Percentiles rank a stretch among this genome's conserved stretches.
These are phyloP conservation scores for Knipowitschia caucasica DNA, from an alignment of 2,797 vertebrate genomes.

Conservation along the genomic window DNA sequence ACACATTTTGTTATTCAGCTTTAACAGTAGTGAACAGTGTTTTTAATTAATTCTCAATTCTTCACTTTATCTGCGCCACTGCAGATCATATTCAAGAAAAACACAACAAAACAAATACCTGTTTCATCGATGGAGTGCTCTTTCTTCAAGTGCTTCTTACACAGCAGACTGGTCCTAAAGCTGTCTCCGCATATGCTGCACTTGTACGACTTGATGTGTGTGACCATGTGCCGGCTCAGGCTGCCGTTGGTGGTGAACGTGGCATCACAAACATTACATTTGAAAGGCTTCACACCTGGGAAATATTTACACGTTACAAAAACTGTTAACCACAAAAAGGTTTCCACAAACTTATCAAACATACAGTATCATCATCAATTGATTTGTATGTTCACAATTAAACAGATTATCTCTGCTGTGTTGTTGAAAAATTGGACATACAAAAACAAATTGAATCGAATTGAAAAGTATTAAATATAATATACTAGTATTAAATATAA, in stretches of 20 bases:
- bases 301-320: background rate
- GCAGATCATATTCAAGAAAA: background rate
- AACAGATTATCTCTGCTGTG: no score
- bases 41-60: no score
- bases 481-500: no score
- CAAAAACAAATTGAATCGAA: no score
- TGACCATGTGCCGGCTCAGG: slow-evolving; percentile 94
- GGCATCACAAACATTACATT: slow-evolving; percentile 86
- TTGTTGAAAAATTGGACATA: no score
- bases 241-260: slow-evolving; percentile 98
- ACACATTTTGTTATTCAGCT: no score
- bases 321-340: no score
- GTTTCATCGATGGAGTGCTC: slow-evolving; percentile 80
- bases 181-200: slow-evolving; percentile 90
- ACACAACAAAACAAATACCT: slow-evolving; percentile 53
- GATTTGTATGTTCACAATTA: background rate
- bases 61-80: no score
- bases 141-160: slow-evolving; percentile 92
- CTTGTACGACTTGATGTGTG: slow-evolving; percentile 92
- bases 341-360: no score
- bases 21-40: no score
- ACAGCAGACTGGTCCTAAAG: slow-evolving; percentile 89
- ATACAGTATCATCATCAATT: background rate
- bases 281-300: slow-evolving; percentile 92
- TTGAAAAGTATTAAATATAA: no score